A percentile compares a stretch with the other conserved stretches of the same genome.
Evolutionary conservation across 2,888 invertebrate genomes (phyloP).

Genomic region (Eretmocerus hayati): DNA sequence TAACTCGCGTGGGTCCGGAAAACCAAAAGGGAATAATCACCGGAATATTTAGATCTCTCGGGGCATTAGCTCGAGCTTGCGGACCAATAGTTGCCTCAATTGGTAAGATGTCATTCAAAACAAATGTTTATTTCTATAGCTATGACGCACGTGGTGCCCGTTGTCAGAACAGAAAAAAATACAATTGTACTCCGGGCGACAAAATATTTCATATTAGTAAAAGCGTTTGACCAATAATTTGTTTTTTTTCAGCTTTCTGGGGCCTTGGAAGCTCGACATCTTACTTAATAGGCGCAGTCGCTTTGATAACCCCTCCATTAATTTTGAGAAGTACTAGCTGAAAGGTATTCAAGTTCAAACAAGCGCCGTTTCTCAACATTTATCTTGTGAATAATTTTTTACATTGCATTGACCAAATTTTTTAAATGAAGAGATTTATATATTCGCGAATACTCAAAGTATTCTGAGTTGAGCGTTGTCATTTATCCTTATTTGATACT

Average conservation of each 20-base stretch:
- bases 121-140: too few species aligned
- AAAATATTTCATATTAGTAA: not conserved
- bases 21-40: slow-evolving; percentile 88
- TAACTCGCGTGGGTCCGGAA: slow-evolving; percentile 72
- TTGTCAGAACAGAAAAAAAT: not conserved
- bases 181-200: too few species aligned
- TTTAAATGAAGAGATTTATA: too few species aligned
- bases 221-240: slow-evolving; percentile 6
- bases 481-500: too few species aligned
- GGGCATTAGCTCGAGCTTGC: slow-evolving; percentile 85
- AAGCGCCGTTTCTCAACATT: too few species aligned
- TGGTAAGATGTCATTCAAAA: slow-evolving; percentile 48
- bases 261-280: slow-evolving; percentile 76
- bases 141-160: not conserved
- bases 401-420: too few species aligned
- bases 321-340: slow-evolving; percentile 49
- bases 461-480: too few species aligned
- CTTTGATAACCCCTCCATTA: slow-evolving; percentile 70
- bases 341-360: too few species aligned
- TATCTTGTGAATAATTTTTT: too few species aligned
- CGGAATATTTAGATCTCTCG: slow-evolving; percentile 90
- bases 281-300: slow-evolving; percentile 71
- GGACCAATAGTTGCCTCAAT: slow-evolving; percentile 86
- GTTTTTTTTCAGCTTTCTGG: slow-evolving; percentile 72
- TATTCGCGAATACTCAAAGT: too few species aligned